Base-by-base conservation (phyloP, 1,140 invertebrate genomes). In the Parapsyche elsis region DNA sequence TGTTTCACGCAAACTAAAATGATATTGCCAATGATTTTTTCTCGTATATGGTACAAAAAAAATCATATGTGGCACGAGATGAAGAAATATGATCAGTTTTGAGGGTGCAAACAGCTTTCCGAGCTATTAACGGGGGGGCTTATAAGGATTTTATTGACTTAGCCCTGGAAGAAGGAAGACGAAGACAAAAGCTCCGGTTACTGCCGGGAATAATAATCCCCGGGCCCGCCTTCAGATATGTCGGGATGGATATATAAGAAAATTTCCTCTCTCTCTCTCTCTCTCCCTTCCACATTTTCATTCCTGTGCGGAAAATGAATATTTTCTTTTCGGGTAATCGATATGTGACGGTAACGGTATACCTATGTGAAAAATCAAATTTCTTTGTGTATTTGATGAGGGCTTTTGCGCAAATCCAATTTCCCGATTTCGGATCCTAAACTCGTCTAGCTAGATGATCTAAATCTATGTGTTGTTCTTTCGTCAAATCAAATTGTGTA, bases 111-210 rank as follows among this genome's bases (percentile, higher is more conserved):
- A 75, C 73, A 75, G 73, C 73, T 75, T 75, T 75, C 73, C 73
- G n/a, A 75, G 73, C 73, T 75, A 75, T 78, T 78, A 78, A 78
- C 61, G 61, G 61, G 64, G 21, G n/a, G 64, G 76, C 76, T 78
- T 78, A 78, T 78, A 78, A 78, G 76, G 67, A 78, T 67, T 78
- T 78, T 78, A 78, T 78, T 78, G 76, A 78, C 76, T 78, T 71
- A 71, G 76, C 61, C 49, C n/a, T 21, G 61, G 64, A 26, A 71
- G 61, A 70, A 78, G 76, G 64, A 53, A 78, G 67, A 49, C 76
- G 46, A 70, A 78, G 76, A 78, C 67, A 78, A 78, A 78, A 78
- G 76, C 76, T 78, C 46, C 76, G 30, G 76, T 78, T 70, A 78
- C 76, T 67, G 76, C 67, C 61, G 45, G 44, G 76, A 78, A 78